phyloP scores from a whole-genome alignment of 2,797 vertebrate species.

The Coregonus sp. region DNA sequence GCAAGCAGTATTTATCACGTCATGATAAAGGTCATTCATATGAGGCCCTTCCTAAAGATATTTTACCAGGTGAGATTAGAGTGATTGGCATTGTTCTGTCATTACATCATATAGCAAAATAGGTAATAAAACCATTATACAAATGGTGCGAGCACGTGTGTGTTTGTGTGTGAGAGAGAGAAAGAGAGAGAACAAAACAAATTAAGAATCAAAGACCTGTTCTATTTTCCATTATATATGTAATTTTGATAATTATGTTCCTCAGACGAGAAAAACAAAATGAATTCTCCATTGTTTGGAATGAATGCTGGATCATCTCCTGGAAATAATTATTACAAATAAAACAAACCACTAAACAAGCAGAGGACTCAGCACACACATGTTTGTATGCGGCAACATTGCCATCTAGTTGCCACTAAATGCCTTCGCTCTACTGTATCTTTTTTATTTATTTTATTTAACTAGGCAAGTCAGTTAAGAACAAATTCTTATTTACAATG shows the following conservation, averaged over 20 bases:
- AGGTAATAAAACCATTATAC: conserved; percentile 36
- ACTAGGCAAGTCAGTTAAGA: no score
- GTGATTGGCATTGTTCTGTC: conserved; percentile 15
- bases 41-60: conserved; percentile 20
- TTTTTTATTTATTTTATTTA: no score
- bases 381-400: conserved; percentile 61
- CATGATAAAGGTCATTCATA: conserved; percentile 44
- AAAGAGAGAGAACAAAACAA: conserved; percentile 6
- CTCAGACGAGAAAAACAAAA: conserved; percentile 54
- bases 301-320: conserved; percentile 69
- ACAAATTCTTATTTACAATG: no score
- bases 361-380: not conserved
- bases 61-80: conserved; percentile 34
- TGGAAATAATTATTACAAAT: conserved; percentile 56
- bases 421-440: not conserved
- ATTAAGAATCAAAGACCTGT: conserved; percentile 44
- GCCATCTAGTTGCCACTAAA: conserved; percentile 67
- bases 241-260: conserved; percentile 53
- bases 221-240: conserved; percentile 49
- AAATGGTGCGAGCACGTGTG: conserved; percentile 16
- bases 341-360: conserved; percentile 2
- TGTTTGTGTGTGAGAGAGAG: not conserved
- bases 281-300: conserved; percentile 61
- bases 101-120: conserved; percentile 48
- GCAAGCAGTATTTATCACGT: conserved; percentile 42